phyloP scores from a whole-genome alignment of 2,113 vertebrate species.

The Catharus minimus region DNA sequence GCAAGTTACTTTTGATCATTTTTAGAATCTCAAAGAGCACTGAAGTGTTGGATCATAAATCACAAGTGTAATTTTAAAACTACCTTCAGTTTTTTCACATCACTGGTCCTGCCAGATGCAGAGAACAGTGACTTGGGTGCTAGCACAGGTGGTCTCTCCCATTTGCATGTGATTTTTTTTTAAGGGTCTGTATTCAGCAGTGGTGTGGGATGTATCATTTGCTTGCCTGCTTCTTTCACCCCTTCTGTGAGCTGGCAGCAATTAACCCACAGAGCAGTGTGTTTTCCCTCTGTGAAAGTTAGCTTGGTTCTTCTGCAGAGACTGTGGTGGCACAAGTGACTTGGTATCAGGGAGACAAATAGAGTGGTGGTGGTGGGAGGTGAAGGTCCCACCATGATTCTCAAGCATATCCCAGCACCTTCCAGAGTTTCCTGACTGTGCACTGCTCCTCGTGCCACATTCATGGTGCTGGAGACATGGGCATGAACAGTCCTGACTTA shows the following conservation, averaged over 20 bases:
- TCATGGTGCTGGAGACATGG: not conserved
- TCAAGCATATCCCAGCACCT: not conserved
- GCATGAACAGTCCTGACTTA: not conserved
- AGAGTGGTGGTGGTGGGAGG: not conserved
- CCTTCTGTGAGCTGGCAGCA: not conserved
- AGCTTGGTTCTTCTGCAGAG: not conserved
- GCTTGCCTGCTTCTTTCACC: not conserved
- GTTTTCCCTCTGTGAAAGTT: not conserved
- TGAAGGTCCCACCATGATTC: not conserved
- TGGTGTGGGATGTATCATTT: not conserved
- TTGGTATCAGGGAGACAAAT: not conserved
- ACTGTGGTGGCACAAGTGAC: not conserved
- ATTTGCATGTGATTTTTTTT: not conserved
- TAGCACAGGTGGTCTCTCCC: not conserved
- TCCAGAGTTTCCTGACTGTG: not conserved
- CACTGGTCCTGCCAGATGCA: not conserved
- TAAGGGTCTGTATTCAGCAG: not conserved
- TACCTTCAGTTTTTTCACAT: not conserved
- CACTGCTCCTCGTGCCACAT: accelerated
- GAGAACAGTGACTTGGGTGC: not conserved
- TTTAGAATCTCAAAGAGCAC: not conserved
- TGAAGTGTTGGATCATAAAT: not conserved
- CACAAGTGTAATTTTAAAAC: not conserved
- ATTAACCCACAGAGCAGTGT: not conserved
- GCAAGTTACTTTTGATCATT: not conserved